These are phyloP conservation scores for Ariolimax columbianus DNA, from an alignment of 2,888 invertebrate species.

Conservation along the genomic window DNA sequence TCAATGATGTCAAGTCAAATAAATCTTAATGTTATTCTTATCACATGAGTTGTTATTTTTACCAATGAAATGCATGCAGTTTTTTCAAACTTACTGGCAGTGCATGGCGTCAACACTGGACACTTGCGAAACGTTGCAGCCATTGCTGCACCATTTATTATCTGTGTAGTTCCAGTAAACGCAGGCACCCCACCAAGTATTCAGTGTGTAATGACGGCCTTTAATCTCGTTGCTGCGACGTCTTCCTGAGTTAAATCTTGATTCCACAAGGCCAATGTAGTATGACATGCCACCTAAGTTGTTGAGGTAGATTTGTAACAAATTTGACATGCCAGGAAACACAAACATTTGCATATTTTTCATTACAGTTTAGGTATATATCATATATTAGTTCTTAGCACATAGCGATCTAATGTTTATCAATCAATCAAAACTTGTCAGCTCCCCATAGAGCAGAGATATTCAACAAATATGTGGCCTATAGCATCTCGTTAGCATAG, in stretches of 20 bases:
- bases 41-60: not conserved
- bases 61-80: not conserved
- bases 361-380: not conserved
- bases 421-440: no score
- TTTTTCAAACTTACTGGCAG: slow-evolving; percentile 64
- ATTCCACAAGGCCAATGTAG: slow-evolving; percentile 73
- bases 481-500: no score
- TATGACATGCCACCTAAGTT: slow-evolving; percentile 66
- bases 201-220: slow-evolving; percentile 71
- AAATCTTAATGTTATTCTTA: not conserved
- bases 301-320: not conserved
- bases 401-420: no score
- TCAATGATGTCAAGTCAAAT: no score
- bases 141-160: slow-evolving; percentile 68
- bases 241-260: slow-evolving; percentile 71
- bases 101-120: slow-evolving; percentile 67
- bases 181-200: slow-evolving; percentile 75
- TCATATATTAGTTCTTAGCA: not conserved
- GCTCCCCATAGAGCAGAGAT: no score
- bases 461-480: no score
- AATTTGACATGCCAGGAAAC: not conserved
- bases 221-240: slow-evolving; percentile 68
- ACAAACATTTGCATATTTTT: not conserved
- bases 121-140: slow-evolving; percentile 66
- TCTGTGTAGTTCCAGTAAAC: slow-evolving; percentile 70